These are phyloP conservation scores for Toxotes jaculatrix DNA, from an alignment of 2,113 vertebrate species.

Conservation along the genomic window DNA sequence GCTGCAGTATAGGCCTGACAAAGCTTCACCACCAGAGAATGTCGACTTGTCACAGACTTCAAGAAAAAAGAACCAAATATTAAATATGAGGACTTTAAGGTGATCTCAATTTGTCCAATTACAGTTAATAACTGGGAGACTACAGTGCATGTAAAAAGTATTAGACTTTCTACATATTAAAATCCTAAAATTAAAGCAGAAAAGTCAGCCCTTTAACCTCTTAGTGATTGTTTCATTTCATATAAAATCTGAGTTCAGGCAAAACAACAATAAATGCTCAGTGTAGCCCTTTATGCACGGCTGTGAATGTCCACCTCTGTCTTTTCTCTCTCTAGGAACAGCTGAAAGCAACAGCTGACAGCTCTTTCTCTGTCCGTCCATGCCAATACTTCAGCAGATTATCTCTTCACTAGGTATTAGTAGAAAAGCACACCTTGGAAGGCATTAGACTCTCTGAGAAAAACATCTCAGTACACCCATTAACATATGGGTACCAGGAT, in stretches of 20 bases:
- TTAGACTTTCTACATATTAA: neutral
- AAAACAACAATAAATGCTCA: neutral
- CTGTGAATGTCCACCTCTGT: neutral
- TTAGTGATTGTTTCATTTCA: too few species aligned
- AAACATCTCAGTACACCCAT: conserved; percentile 18
- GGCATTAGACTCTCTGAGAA: conserved; percentile 34
- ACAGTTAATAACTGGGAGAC: neutral
- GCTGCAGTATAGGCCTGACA: too few species aligned
- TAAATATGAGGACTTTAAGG: too few species aligned
- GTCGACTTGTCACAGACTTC: too few species aligned
- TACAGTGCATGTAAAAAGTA: neutral
- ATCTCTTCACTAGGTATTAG: conserved; percentile 36
- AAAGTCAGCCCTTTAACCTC: neutral
- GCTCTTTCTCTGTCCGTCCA: conserved; percentile 7
- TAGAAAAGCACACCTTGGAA: conserved; percentile 34
- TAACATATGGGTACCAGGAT: conserved; percentile 18
- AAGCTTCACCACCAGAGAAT: too few species aligned
- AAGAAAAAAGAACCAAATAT: too few species aligned
- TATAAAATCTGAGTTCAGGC: neutral
- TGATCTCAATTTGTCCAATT: too few species aligned
- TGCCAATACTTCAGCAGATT: conserved; percentile 37
- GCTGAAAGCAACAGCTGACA: conserved; percentile 41
- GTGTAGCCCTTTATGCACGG: neutral
- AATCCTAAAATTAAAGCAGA: too few species aligned
- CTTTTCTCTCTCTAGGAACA: neutral